Evolutionary conservation across 2,888 invertebrate genomes (phyloP), one percentile per base, ranked within the genome.

Genomic region (Thecocarcelia acutangulata): DNA sequence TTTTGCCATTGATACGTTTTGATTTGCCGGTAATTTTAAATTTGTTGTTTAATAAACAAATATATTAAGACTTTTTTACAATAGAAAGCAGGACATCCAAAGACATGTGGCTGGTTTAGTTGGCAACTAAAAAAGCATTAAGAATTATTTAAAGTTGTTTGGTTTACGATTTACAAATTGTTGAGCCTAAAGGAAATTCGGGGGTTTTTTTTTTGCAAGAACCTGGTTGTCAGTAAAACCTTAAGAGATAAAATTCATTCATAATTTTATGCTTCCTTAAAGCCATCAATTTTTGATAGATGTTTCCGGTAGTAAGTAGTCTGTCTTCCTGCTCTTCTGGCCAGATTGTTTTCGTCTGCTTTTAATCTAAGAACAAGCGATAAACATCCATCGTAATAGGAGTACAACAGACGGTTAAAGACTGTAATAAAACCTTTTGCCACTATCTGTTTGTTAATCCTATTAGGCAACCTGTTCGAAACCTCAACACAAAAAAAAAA

Each of bases 401-500:
- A 77, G 68, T 46, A 52, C 77, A 77, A 69, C 81, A 81, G 76
- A 73, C 77, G 81, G 76, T 77, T 81, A 77, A 81, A 73, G 77
- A 66, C 68, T 56, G 44, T 54, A 66, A 64, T 66, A 33, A 33
- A 80, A 68, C 66, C 70, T 66, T 68, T 66, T 54, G 69, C 59
- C 73, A 69, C 68, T 77, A 81, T 77, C 77, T 74, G 73, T 68
- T 61, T 59, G 68, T 77, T 58, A 81, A 81, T 74, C 77, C 61
- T 46, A 68, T 77, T 64, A 46, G 15, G 40, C 54, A 73, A 73
- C 79, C 72, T 69, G 74, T 69, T 75, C 42, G 42, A 61, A 73
- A 46, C 42, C 33, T 56, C 42, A 28, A 58, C 15, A 1, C 40
- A 59, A 19, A 46, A 58, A 1, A 4, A 3, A 40, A 15, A 56